These are phyloP conservation scores for Megalonaias nervosa DNA, from an alignment of 1,140 invertebrate species.

Conservation along the genomic window DNA sequence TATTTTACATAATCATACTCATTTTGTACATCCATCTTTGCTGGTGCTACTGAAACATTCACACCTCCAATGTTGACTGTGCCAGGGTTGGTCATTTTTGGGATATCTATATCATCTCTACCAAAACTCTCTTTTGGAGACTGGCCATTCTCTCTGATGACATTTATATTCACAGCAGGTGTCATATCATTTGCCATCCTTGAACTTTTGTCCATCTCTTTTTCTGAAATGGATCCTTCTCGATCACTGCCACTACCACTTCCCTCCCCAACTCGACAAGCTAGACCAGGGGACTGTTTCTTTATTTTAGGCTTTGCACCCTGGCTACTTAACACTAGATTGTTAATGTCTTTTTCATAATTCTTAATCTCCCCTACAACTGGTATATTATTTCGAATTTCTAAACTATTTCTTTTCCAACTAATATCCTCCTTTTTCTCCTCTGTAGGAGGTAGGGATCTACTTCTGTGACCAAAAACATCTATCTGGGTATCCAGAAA, in stretches of 20 bases:
- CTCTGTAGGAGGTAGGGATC: slow-evolving; percentile 28
- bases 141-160: neutral
- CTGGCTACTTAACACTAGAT: slow-evolving; percentile 45
- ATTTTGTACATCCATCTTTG: slow-evolving; percentile 57
- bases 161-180: slow-evolving; percentile 28
- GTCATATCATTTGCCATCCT: slow-evolving; percentile 34
- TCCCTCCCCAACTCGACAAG: slow-evolving; percentile 61
- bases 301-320: slow-evolving; percentile 63
- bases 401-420: slow-evolving; percentile 66
- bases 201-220: slow-evolving; percentile 1
- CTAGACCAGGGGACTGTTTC: slow-evolving; percentile 69
- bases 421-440: slow-evolving; percentile 26
- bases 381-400: slow-evolving; percentile 70
- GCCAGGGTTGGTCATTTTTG: neutral
- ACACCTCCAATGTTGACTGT: slow-evolving; percentile 2
- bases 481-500: slow-evolving; percentile 26
- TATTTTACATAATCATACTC: slow-evolving; percentile 83
- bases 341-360: slow-evolving; percentile 58
- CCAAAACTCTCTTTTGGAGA: neutral
- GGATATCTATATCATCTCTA: slow-evolving; percentile 3
- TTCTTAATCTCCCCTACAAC: slow-evolving; percentile 62
- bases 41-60: slow-evolving; percentile 5
- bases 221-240: slow-evolving; percentile 5
- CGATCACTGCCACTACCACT: slow-evolving; percentile 37
- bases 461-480: slow-evolving; percentile 12